phyloP scores from a whole-genome alignment of 2,113 vertebrate species.

The Amia ocellicauda region DNA sequence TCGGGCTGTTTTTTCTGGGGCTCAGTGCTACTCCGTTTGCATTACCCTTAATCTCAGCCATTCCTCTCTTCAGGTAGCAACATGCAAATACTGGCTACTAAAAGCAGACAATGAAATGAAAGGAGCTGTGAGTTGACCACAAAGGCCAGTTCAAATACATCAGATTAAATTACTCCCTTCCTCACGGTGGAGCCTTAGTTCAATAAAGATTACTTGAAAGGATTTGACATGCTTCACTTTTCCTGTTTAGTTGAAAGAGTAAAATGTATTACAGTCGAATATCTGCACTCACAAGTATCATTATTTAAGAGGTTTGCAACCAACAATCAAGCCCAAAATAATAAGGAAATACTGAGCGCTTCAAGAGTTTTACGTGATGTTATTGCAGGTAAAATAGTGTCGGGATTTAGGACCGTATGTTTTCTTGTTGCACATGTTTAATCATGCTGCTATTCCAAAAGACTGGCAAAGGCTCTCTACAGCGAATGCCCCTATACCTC shows the following conservation, averaged over 20 bases:
- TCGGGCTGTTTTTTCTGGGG: slow-evolving; percentile 48
- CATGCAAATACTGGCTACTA: slow-evolving; percentile 39
- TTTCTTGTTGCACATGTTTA: neutral
- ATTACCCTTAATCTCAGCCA: slow-evolving; percentile 45
- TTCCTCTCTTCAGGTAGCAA: slow-evolving; percentile 58
- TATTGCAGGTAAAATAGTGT: slow-evolving; percentile 2
- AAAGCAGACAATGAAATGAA: slow-evolving; percentile 37
- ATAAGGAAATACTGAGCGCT: neutral
- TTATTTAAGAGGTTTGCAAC: slow-evolving; percentile 8
- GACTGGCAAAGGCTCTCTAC: slow-evolving; percentile 2
- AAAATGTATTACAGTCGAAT: slow-evolving; percentile 15
- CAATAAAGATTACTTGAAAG: slow-evolving; percentile 29
- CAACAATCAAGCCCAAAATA: slow-evolving; percentile 15
- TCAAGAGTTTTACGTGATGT: no score
- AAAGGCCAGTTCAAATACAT: slow-evolving; percentile 22
- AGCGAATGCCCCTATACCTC: slow-evolving; percentile 30
- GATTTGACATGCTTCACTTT: slow-evolving; percentile 28
- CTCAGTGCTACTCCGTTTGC: slow-evolving; percentile 2
- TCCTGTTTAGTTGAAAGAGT: slow-evolving; percentile 20
- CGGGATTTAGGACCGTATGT: slow-evolving; percentile 8
- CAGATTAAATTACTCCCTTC: slow-evolving; percentile 27
- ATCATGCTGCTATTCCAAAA: slow-evolving; percentile 3
- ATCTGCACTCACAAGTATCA: slow-evolving; percentile 5
- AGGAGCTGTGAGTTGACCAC: slow-evolving; percentile 23
- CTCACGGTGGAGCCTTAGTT: slow-evolving; percentile 19